Conservation (phyloP, 2,888 invertebrate species). For the Amphimallon solstitiale region DNA sequence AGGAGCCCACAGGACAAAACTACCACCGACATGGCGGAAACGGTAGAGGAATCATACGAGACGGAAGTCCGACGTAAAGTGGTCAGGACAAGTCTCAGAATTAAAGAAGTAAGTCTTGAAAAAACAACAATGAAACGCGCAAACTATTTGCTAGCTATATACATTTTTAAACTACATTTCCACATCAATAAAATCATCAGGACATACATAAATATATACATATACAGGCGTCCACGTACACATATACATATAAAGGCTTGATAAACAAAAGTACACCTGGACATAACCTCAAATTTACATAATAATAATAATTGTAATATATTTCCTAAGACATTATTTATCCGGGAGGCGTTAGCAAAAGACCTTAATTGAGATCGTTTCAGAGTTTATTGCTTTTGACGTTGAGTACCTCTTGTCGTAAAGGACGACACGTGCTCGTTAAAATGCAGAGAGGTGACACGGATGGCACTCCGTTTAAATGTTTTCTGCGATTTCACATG, state of each 20-base stretch:
- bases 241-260: no score
- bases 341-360: neutral
- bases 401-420: slow-evolving; percentile 9
- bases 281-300: no score
- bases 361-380: neutral
- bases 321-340: neutral
- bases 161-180: no score
- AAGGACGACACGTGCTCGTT: slow-evolving; percentile 7
- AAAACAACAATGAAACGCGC: slow-evolving; percentile 4
- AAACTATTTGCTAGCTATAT: no score
- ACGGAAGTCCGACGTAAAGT: slow-evolving; percentile 76
- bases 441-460: slow-evolving; percentile 2
- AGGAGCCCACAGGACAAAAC: slow-evolving; percentile 64
- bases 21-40: slow-evolving; percentile 68
- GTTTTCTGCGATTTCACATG: slow-evolving; percentile 15
- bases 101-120: slow-evolving; percentile 73
- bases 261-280: no score
- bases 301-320: no score
- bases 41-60: slow-evolving; percentile 68
- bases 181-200: no score
- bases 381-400: neutral
- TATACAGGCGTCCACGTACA: no score
- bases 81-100: slow-evolving; percentile 76
- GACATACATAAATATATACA: no score
- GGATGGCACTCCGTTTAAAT: slow-evolving; percentile 7